Evolutionary conservation across 2,797 vertebrate species (phyloP).

Genomic region (Austrolebias charrua): DNA sequence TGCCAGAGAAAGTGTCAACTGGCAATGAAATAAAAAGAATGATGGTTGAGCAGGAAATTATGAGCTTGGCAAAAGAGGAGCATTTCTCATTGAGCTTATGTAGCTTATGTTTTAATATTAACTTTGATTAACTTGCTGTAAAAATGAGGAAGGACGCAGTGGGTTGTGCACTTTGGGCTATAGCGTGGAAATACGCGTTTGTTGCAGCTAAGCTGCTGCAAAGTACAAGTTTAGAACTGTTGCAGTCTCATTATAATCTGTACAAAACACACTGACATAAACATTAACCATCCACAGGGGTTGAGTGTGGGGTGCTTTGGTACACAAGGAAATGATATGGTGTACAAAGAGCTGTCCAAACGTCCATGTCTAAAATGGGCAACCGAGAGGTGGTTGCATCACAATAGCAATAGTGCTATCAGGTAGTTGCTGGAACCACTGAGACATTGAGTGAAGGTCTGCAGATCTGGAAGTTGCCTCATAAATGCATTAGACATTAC

Average conservation of each 20-base stretch:
- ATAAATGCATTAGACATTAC: too few species aligned
- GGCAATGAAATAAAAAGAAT: slow-evolving; percentile 9
- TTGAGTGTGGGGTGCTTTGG: too few species aligned
- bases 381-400: too few species aligned
- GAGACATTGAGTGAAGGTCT: too few species aligned
- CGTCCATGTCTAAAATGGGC: too few species aligned
- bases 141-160: not conserved
- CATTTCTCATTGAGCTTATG: slow-evolving; percentile 26
- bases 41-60: slow-evolving; percentile 28
- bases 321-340: too few species aligned
- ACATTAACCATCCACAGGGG: too few species aligned
- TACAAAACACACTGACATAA: not conserved
- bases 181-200: not conserved
- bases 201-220: too few species aligned
- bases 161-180: not conserved
- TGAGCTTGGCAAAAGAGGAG: slow-evolving; percentile 7
- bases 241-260: not conserved
- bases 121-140: slow-evolving; percentile 20
- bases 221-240: not conserved
- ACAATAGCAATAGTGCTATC: too few species aligned
- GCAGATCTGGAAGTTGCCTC: too few species aligned
- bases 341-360: too few species aligned
- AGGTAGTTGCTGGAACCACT: too few species aligned
- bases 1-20: slow-evolving; percentile 17
- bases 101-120: slow-evolving; percentile 34